phyloP scores from a whole-genome alignment of 92 coral and sea anemone genomes.

The Porites rus region DNA sequence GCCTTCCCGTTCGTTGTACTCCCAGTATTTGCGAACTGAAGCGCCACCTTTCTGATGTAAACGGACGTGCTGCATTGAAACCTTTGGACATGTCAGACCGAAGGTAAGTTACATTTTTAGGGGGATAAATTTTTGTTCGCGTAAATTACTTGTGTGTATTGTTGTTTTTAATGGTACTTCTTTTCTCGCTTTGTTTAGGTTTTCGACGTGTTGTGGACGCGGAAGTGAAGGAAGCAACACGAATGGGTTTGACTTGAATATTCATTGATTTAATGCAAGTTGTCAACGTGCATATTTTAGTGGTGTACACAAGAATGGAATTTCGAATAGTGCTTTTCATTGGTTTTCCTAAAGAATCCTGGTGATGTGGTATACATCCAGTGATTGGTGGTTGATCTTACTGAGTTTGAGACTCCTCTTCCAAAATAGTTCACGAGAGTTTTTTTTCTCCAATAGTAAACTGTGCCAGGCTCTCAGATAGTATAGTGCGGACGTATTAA shows the following conservation, averaged over 20 bases:
- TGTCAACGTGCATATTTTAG: conserved; percentile 15
- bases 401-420: too few relatives aligned
- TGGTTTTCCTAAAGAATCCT: conserved; percentile 10
- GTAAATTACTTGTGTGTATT: too few relatives aligned
- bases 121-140: conserved; percentile 14
- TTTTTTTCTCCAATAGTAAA: too few relatives aligned
- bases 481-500: too few relatives aligned
- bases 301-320: conserved; percentile 7
- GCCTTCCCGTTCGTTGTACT: conserved; percentile 26
- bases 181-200: too few relatives aligned
- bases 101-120: background rate
- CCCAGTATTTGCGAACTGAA: conserved; percentile 15
- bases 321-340: background rate
- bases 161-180: too few relatives aligned
- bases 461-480: too few relatives aligned
- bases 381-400: too few relatives aligned
- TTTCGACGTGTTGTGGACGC: too few relatives aligned
- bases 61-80: conserved; percentile 1
- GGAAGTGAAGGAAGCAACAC: too few relatives aligned
- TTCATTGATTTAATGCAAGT: conserved; percentile 19
- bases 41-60: conserved; percentile 22
- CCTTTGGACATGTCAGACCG: background rate
- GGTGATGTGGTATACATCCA: background rate
- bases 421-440: too few relatives aligned
- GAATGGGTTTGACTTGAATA: background rate